Evolutionary conservation across 2,113 vertebrate genomes (phyloP).

Genomic region (Colaptes auratus): DNA sequence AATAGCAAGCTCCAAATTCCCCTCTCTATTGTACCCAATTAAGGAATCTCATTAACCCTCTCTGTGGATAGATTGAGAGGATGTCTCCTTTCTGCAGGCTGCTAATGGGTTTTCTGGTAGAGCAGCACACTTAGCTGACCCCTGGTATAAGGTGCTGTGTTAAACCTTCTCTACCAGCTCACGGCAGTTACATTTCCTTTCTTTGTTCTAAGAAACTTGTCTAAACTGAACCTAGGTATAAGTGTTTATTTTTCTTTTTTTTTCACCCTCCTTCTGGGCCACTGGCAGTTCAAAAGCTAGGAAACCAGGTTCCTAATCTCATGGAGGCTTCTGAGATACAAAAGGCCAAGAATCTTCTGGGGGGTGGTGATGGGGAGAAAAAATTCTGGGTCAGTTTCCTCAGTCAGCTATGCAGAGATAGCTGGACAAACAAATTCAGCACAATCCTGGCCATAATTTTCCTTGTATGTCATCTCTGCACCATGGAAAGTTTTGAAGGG

Average conservation of each 20-base stretch:
- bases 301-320: not conserved
- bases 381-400: not conserved
- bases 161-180: not conserved
- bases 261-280: not conserved
- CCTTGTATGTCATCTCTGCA: not conserved
- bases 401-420: not conserved
- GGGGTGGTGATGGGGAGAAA: not conserved
- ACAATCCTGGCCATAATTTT: not conserved
- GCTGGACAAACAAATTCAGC: not conserved
- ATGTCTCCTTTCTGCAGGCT: conserved; percentile 9
- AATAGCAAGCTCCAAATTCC: conserved; percentile 14
- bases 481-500: not conserved
- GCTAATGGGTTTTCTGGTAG: conserved; percentile 43
- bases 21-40: conserved; percentile 18
- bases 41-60: conserved; percentile 57
- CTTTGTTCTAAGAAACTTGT: not conserved
- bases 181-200: not conserved
- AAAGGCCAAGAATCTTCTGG: not conserved
- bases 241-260: not conserved
- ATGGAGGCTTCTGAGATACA: not conserved
- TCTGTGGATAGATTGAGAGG: not conserved
- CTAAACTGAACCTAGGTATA: not conserved
- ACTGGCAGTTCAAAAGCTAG: not conserved
- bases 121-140: conserved; percentile 1
- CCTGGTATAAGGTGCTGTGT: not conserved